Percentiles rank a stretch among this genome's conserved stretches.
Evolutionary conservation across 2,888 invertebrate species (phyloP).

Genomic region (Tenthredo amoena): DNA sequence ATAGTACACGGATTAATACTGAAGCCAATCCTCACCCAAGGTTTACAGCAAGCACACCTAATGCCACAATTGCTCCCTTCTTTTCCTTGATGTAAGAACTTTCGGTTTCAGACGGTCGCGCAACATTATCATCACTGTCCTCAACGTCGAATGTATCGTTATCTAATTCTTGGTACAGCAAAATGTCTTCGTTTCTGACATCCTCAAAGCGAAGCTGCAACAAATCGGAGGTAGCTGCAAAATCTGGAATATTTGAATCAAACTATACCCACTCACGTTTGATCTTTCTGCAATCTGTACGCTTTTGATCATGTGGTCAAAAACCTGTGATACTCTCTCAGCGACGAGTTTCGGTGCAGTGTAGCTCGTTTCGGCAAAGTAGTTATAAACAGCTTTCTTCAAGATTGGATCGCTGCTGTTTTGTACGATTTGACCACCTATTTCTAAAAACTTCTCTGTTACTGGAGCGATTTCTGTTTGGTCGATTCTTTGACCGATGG

Average conservation of each 20-base stretch:
- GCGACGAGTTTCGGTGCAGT: conserved; percentile 1
- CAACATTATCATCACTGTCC: conserved; percentile 79
- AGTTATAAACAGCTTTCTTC: conserved; percentile 1
- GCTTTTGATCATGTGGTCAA: neutral
- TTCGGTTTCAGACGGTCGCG: conserved; percentile 77
- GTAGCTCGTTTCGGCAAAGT: neutral
- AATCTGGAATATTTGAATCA: neutral
- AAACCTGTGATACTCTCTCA: neutral
- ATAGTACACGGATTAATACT: neutral
- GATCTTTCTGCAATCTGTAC: neutral
- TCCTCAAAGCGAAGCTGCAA: neutral
- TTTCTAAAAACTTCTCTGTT: neutral
- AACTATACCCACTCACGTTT: neutral
- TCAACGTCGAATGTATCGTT: conserved; percentile 72
- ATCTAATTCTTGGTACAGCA: conserved; percentile 18
- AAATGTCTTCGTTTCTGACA: conserved; percentile 19
- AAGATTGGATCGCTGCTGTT: neutral
- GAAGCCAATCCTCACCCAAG: conserved; percentile 6
- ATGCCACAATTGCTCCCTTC: conserved; percentile 2
- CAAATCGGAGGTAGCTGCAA: neutral
- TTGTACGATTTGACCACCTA: neutral
- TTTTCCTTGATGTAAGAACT: conserved; percentile 77
- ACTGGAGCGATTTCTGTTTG: neutral
- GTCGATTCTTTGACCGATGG: neutral
- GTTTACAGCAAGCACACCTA: neutral